Percentiles rank a stretch among this genome's conserved stretches.
Conservation (phyloP, 35 echinoderm and acorn worm genomes). For the Apostichopus californicus region DNA sequence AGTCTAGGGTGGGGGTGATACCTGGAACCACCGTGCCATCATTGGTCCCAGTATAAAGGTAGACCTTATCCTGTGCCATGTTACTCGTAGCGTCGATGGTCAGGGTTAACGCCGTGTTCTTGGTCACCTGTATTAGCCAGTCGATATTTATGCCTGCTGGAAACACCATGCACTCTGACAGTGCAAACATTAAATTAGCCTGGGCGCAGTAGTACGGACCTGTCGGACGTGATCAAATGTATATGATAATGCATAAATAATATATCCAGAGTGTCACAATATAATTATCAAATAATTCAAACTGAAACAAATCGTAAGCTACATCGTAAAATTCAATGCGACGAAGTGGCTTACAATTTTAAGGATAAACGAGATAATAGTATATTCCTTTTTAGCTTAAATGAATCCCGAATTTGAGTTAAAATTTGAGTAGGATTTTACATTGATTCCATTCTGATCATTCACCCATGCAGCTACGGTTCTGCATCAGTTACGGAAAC, state of each 20-base stretch:
- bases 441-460: no score
- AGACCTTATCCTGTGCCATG: slow-evolving; percentile 64
- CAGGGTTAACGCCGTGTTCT: neutral
- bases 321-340: neutral
- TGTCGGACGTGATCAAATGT: neutral
- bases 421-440: no score
- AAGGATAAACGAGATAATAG: neutral
- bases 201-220: slow-evolving; percentile 81
- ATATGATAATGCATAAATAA: no score
- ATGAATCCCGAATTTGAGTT: no score
- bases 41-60: slow-evolving; percentile 60
- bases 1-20: neutral
- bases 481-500: no score
- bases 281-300: no score
- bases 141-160: slow-evolving; percentile 53
- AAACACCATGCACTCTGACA: neutral
- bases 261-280: no score
- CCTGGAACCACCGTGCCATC: slow-evolving; percentile 65
- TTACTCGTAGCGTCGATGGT: slow-evolving; percentile 58
- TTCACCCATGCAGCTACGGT: no score
- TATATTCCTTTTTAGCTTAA: no score
- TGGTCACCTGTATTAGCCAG: slow-evolving; percentile 31
- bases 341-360: neutral
- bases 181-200: slow-evolving; percentile 25
- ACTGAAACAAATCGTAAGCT: no score